Percentiles rank a stretch among this genome's conserved stretches.
Evolutionary conservation across 2,888 invertebrate species (phyloP).

Genomic region (Geophilus truncorum): DNA sequence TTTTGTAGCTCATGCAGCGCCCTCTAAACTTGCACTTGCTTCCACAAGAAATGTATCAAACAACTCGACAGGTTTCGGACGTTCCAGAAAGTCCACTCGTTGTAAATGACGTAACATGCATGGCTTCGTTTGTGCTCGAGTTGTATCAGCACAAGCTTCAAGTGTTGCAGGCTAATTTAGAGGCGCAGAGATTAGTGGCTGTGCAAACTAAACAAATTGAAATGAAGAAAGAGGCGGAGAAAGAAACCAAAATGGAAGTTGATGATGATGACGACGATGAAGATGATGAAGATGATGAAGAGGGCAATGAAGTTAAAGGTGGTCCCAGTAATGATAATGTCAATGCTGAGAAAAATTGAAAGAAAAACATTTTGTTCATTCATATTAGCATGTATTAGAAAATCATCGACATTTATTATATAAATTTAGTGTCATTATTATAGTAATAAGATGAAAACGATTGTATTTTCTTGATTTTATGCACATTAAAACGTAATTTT

Average conservation of each 20-base stretch:
- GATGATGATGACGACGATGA: background rate
- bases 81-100: constrained; percentile 53
- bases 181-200: background rate
- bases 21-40: constrained; percentile 74
- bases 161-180: background rate
- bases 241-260: background rate
- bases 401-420: too few relatives aligned
- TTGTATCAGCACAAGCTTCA: constrained; percentile 67
- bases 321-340: too few relatives aligned
- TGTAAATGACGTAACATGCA: constrained; percentile 83
- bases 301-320: too few relatives aligned
- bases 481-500: too few relatives aligned
- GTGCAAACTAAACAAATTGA: background rate
- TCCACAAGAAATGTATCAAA: constrained; percentile 74
- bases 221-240: background rate
- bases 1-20: constrained; percentile 66
- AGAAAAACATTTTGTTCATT: background rate
- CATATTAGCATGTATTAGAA: background rate
- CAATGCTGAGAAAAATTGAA: too few relatives aligned
- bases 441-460: too few relatives aligned
- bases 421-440: too few relatives aligned
- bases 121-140: constrained; percentile 91
- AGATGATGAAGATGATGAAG: background rate
- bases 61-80: constrained; percentile 50
- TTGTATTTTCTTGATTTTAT: too few relatives aligned